Evolutionary conservation across 2,113 vertebrate species (phyloP), one percentile per base, ranked within the genome.

Genomic region (Epinephelus moara): DNA sequence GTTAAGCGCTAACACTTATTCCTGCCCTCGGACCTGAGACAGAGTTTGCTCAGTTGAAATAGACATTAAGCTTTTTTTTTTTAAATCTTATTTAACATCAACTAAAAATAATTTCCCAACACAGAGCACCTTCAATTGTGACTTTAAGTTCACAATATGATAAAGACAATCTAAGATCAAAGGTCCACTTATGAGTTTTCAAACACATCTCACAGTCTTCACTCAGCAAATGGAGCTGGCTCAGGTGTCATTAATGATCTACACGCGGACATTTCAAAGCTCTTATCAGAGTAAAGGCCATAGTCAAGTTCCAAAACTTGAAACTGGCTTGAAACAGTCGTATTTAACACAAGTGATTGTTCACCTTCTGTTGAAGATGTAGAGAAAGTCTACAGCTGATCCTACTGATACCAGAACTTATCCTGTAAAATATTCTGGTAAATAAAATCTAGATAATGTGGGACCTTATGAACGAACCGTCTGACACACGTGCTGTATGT

Each of bases 141-240:
- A 37, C n/a, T 11, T 27, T 2, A 42, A 40, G 7, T 10, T 70
- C 12, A 52, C 47, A 5, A n/a, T 6, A 37, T 12, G 18, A 3
- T 70, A 7, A 15, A 70, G 69, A 40, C 69, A 70, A 70, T 70
- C 69, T 56, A 1, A 40, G 33, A 42, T 40, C 2, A 45, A 59
- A 45, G 13, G 70, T 56, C 52, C 2, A 25, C 13, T 42, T 1
- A 1, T n/a, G 21, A 3, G 18, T 17, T 64, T 45, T 14, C 40
- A 15, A 9, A 49, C 21, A 1, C 4, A 25, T 42, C 13, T 45
- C 53, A n/a, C 37, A 42, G 69, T 42, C 37, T 12, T 45, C 42
- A 45, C 42, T 45, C 42, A 45, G 42, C 42, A 2, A 45, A 45
- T 45, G 42, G 42, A 45, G 10, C 9, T 10, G 9, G 42, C 42